Conservation (phyloP, 37 sponge, comb jelly and placozoan species). For the Beroe forskalii region DNA sequence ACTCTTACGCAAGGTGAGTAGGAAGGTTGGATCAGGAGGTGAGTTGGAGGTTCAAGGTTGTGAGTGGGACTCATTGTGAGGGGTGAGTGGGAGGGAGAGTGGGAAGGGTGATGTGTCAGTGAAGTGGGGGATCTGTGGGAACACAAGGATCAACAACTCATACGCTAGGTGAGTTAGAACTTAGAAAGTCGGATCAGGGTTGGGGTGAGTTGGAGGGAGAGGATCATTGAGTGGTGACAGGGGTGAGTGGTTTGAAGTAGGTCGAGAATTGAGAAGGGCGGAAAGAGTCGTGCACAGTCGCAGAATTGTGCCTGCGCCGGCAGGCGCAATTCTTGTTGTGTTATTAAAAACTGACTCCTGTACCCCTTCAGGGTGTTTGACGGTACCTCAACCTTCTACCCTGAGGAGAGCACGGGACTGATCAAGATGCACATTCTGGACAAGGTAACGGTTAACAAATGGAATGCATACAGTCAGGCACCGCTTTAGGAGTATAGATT, state of each 20-base stretch:
- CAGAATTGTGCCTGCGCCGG: too few species aligned
- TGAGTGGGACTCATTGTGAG: neutral
- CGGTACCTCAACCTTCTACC: constrained; percentile 35
- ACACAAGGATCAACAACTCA: neutral
- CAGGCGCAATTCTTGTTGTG: too few species aligned
- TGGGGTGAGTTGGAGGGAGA: too few species aligned
- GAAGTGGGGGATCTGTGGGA: constrained; percentile 1
- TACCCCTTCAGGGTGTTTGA: constrained; percentile 19
- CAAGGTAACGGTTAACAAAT: constrained; percentile 22
- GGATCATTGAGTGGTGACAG: too few species aligned
- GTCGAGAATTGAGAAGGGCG: too few species aligned
- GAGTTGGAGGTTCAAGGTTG: neutral
- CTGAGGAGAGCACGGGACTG: neutral
- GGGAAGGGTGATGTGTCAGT: neutral
- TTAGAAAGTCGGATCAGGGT: too few species aligned
- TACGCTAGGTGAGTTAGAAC: neutral
- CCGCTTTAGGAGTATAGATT: too few species aligned
- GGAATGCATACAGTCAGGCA: neutral
- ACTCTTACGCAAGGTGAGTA: neutral
- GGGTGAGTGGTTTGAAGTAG: too few species aligned
- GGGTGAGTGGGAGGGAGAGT: neutral
- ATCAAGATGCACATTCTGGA: constrained; percentile 45
- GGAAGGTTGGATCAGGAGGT: neutral
- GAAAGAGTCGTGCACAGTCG: too few species aligned
- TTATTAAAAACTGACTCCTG: too few species aligned